Conservation (phyloP, 2,888 invertebrate species). For the Malachius bipustulatus region DNA sequence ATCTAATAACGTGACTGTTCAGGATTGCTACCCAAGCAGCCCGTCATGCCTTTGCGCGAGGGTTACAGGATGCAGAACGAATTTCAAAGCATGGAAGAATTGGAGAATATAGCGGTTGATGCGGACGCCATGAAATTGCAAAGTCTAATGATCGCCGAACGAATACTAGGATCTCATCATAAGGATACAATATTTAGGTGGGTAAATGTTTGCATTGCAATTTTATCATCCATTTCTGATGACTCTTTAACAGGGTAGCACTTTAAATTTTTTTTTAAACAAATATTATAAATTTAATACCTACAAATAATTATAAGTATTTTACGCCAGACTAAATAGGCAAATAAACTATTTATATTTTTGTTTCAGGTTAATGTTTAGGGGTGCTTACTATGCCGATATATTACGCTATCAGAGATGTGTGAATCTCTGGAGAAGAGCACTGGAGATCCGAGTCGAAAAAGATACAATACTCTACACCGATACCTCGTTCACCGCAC, state of each 20-base stretch:
- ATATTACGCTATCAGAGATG: constrained; percentile 67
- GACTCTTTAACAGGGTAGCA: too few species aligned
- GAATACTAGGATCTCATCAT: constrained; percentile 75
- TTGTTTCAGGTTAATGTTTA: constrained; percentile 35
- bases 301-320: too few species aligned
- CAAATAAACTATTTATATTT: too few species aligned
- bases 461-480: constrained; percentile 64
- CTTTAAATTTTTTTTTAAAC: too few species aligned
- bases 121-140: constrained; percentile 78
- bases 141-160: constrained; percentile 74
- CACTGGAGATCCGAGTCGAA: constrained; percentile 65
- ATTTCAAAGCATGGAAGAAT: constrained; percentile 59
- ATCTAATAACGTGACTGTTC: too few species aligned
- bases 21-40: constrained; percentile 39
- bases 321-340: too few species aligned
- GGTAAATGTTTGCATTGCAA: too few species aligned
- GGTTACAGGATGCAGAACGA: constrained; percentile 61
- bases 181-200: constrained; percentile 69
- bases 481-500: constrained; percentile 78
- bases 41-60: constrained; percentile 42
- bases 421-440: constrained; percentile 77
- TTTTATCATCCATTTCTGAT: too few species aligned
- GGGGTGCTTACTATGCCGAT: constrained; percentile 63
- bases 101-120: constrained; percentile 63
- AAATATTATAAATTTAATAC: too few species aligned